Conservation (phyloP, 2,888 invertebrate genomes). For the Eustalomyia histrio region DNA sequence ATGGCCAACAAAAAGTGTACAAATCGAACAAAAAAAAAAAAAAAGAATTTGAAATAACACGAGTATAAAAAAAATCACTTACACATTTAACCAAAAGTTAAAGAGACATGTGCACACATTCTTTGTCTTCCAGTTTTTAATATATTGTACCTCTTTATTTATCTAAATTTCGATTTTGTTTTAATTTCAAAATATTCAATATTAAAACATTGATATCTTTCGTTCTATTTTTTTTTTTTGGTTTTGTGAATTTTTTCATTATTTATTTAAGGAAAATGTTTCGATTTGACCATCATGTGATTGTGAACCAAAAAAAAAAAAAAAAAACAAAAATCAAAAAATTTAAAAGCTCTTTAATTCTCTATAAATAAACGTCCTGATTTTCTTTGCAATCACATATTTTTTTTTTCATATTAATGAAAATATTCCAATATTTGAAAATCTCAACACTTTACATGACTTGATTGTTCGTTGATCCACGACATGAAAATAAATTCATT, state of each 20-base stretch:
- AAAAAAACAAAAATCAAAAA: neutral
- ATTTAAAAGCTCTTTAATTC: slow-evolving; percentile 4
- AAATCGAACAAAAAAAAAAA: slow-evolving; percentile 17
- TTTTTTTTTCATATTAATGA: neutral
- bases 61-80: slow-evolving; percentile 26
- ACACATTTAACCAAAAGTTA: slow-evolving; percentile 36
- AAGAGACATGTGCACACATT: slow-evolving; percentile 40
- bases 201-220: neutral
- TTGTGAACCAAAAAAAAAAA: neutral
- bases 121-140: neutral
- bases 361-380: slow-evolving; percentile 41
- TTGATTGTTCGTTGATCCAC: slow-evolving; percentile 44
- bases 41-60: slow-evolving; percentile 10
- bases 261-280: slow-evolving; percentile 7
- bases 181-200: neutral
- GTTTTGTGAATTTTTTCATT: neutral
- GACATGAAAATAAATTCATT: slow-evolving; percentile 6
- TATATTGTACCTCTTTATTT: slow-evolving; percentile 6
- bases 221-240: neutral
- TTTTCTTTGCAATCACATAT: slow-evolving; percentile 18
- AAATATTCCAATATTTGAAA: slow-evolving; percentile 24
- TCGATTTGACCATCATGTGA: slow-evolving; percentile 4
- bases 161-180: neutral
- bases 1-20: slow-evolving; percentile 45
- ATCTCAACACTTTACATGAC: slow-evolving; percentile 56